A percentile compares a stretch with the other conserved stretches of the same genome.
phyloP scores from a whole-genome alignment of 2,888 invertebrate genomes.

The Diogma glabrata region DNA sequence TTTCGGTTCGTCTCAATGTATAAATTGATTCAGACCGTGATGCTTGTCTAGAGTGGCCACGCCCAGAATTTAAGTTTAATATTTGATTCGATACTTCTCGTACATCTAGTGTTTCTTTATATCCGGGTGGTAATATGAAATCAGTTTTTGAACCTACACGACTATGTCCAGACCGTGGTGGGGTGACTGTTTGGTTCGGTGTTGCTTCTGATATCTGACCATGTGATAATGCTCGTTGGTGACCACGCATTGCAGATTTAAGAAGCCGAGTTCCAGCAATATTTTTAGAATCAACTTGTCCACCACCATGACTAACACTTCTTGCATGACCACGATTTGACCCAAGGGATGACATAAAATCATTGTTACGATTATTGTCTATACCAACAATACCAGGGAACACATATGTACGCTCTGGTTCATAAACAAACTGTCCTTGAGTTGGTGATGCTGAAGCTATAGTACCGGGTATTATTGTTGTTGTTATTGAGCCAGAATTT shows the following conservation, averaged over 20 bases:
- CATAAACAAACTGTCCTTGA: conserved; percentile 15
- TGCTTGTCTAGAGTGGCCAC: conserved; percentile 75
- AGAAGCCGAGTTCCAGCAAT: conserved; percentile 50
- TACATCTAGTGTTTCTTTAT: conserved; percentile 66
- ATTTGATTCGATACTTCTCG: conserved; percentile 31
- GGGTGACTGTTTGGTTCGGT: no score
- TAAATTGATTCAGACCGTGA: conserved; percentile 84
- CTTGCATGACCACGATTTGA: conserved; percentile 52
- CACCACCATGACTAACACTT: conserved; percentile 77
- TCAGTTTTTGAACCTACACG: conserved; percentile 78
- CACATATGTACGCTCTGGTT: conserved; percentile 34
- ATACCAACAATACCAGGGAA: conserved; percentile 26
- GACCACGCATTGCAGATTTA: conserved; percentile 60
- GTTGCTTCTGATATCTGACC: conserved; percentile 63
- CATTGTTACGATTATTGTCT: conserved; percentile 18
- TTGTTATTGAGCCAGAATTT: conserved; percentile 16
- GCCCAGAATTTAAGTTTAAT: conserved; percentile 40
- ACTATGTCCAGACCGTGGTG: conserved; percentile 52
- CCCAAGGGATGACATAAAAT: conserved; percentile 17
- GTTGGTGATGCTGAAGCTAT: conserved; percentile 8
- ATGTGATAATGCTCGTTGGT: conserved; percentile 77
- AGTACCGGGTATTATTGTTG: conserved; percentile 7
- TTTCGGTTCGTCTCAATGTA: conserved; percentile 64
- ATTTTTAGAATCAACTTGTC: conserved; percentile 38
- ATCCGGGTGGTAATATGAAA: conserved; percentile 77